Evolutionary conservation across 2,888 invertebrate species (phyloP).

Genomic region (Cacoxenus indagator): DNA sequence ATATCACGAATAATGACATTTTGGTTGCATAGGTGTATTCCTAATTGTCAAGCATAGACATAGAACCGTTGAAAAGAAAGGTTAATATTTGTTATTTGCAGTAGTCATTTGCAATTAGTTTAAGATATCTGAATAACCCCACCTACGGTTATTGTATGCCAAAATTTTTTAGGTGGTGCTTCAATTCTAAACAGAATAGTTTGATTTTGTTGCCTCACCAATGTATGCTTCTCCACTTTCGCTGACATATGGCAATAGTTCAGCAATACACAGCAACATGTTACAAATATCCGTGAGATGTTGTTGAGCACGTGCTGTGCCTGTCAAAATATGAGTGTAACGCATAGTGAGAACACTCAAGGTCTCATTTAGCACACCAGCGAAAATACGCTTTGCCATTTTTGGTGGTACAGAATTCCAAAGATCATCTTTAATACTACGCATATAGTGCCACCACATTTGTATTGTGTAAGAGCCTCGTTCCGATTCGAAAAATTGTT

Average conservation of each 20-base stretch:
- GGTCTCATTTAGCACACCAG: conserved; percentile 89
- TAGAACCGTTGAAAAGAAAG: conserved; percentile 12
- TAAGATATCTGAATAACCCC: neutral
- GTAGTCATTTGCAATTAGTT: conserved; percentile 37
- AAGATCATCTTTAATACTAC: conserved; percentile 83
- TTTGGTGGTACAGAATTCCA: conserved; percentile 92
- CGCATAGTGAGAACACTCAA: conserved; percentile 84
- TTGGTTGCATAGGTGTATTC: conserved; percentile 74
- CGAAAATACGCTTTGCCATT: conserved; percentile 87
- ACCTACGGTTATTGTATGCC: neutral
- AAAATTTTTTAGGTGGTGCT: neutral
- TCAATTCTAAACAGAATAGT: neutral
- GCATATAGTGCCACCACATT: conserved; percentile 90
- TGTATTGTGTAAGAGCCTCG: conserved; percentile 86
- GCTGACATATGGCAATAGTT: conserved; percentile 80
- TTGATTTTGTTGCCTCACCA: conserved; percentile 53
- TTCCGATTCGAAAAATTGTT: conserved; percentile 79
- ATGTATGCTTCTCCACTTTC: conserved; percentile 74
- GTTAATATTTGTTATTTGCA: conserved; percentile 46
- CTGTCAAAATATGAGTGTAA: conserved; percentile 83
- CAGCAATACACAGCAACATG: conserved; percentile 81
- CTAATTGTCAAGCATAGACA: conserved; percentile 52
- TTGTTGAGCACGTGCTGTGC: conserved; percentile 73
- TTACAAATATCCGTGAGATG: conserved; percentile 83
- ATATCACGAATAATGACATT: conserved; percentile 83